These are phyloP conservation scores for Promerops cafer DNA, from an alignment of 2,113 vertebrate genomes.

Conservation along the genomic window DNA sequence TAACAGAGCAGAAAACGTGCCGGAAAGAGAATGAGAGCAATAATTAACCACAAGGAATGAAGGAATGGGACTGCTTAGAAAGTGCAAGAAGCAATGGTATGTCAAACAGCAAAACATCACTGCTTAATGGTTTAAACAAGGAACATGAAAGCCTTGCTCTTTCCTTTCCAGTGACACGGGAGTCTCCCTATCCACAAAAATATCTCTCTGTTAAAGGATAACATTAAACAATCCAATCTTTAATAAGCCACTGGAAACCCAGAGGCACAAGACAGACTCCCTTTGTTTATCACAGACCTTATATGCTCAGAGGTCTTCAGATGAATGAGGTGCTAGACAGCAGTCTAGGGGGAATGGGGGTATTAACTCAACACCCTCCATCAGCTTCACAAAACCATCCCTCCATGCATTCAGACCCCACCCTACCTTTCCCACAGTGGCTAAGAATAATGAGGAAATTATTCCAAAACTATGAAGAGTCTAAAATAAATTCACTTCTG, in stretches of 20 bases:
- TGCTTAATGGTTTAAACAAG: constrained; percentile 55
- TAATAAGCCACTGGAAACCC: constrained; percentile 44
- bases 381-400: constrained; percentile 4
- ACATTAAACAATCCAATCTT: constrained; percentile 44
- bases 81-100: constrained; percentile 57
- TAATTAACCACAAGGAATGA: constrained; percentile 65
- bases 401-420: not conserved
- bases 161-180: not conserved
- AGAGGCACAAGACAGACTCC: constrained; percentile 21
- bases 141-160: constrained; percentile 34
- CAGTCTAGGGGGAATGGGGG: not conserved
- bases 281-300: constrained; percentile 50
- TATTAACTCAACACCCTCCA: constrained; percentile 40
- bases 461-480: not conserved
- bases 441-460: not conserved
- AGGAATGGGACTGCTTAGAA: constrained; percentile 66
- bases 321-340: constrained; percentile 58
- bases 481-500: not conserved
- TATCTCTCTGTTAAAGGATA: constrained; percentile 17
- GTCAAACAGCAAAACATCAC: constrained; percentile 73
- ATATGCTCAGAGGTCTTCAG: constrained; percentile 31
- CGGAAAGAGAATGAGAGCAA: not conserved
- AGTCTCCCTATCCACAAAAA: constrained; percentile 7
- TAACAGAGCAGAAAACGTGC: constrained; percentile 42
- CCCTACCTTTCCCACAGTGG: not conserved